Base-by-base conservation (phyloP, 2,797 vertebrate genomes). In the Pelochelys cantorii region DNA sequence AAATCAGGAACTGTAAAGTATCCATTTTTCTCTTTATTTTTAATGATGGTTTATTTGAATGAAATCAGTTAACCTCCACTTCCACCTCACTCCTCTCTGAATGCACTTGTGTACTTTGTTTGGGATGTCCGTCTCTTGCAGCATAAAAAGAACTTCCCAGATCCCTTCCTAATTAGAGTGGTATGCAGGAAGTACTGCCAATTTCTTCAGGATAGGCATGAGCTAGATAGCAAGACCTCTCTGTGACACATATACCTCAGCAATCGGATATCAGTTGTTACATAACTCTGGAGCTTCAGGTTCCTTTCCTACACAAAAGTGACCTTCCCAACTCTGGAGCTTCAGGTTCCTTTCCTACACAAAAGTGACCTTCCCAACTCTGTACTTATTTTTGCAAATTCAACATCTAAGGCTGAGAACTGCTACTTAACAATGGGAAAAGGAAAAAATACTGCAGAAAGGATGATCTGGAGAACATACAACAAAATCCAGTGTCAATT, bases 1-100 rank as follows among this genome's bases (percentile, higher is more conserved):
- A 68, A 34, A 4, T 13, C 0, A 42, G 42, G 42, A 42, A 42
- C 42, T 42, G 42, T 42, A 42, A 42, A 0, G 11, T n/a, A 20
- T 68, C 62, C 8, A 20, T 18, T 68, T 68, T 68, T 68, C 62
- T 68, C 17, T n/a, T 65, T 62, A 62, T 29, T 62, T 62, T 65
- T 68, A 62, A 34, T 68, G n/a, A n/a, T n/a, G n/a, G n/a, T n/a
- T n/a, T n/a, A n/a, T n/a, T n/a, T n/a, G n/a, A n/a, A n/a, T n/a
- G n/a, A n/a, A n/a, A n/a, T n/a, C n/a, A n/a, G n/a, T n/a, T n/a
- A n/a, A n/a, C n/a, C n/a, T n/a, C 71, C 23, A 79, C 60, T 82
- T 88, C 82, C 23, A 48, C 29, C 52, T 18, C 42, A 90, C 86
- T 74, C 0, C 48, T 77, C 9, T 0, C 62, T 68, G 7, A 34